Percentiles rank a stretch among this genome's conserved stretches.
phyloP scores from a whole-genome alignment of 2,888 invertebrate genomes.

The Tuberolachnus salignus region DNA sequence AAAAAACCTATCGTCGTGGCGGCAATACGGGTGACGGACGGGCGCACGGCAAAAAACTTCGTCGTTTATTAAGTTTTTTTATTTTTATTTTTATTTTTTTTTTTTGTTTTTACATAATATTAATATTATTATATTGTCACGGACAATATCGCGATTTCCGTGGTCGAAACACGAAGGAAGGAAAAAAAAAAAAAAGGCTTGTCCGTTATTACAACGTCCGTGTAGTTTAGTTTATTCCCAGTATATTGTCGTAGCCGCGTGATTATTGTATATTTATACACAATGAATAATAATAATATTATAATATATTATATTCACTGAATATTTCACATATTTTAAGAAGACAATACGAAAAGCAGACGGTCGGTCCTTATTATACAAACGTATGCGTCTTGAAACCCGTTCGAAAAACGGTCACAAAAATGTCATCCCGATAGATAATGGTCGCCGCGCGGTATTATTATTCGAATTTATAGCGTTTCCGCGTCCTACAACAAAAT shows the following conservation, averaged over 20 bases:
- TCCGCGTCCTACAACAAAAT: too few relatives aligned
- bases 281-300: too few relatives aligned
- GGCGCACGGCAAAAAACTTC: background rate
- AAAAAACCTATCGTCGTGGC: too few relatives aligned
- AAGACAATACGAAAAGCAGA: too few relatives aligned
- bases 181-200: background rate
- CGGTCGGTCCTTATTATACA: too few relatives aligned
- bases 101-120: too few relatives aligned
- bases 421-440: too few relatives aligned
- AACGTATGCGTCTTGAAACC: too few relatives aligned
- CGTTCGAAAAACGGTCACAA: too few relatives aligned
- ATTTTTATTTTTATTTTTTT: background rate
- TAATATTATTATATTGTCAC: too few relatives aligned
- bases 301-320: background rate
- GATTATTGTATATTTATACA: constrained; percentile 2
- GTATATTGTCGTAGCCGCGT: background rate
- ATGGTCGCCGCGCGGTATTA: too few relatives aligned
- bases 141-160: constrained; percentile 20
- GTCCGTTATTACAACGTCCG: constrained; percentile 6
- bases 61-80: constrained; percentile 1
- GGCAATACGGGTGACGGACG: background rate
- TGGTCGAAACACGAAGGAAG: background rate
- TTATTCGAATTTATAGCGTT: too few relatives aligned
- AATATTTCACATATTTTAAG: constrained; percentile 7
- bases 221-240: constrained; percentile 7